Base-by-base conservation (phyloP, 2,888 invertebrate species). In the Liodrosophila aerea region DNA sequence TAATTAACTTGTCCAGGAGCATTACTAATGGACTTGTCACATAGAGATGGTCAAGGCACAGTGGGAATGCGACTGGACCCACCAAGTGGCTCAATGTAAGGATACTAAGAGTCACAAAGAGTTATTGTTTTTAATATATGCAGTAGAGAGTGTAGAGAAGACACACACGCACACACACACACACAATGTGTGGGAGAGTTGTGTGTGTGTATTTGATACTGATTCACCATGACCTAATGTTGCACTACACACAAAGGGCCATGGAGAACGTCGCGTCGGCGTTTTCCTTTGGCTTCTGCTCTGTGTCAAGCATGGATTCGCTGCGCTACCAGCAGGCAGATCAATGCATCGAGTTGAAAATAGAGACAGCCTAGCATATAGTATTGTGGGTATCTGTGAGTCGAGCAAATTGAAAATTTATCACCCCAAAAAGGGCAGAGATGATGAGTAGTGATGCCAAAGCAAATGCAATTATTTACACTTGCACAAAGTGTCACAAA, bases 351-450 rank as follows among this genome's bases (percentile, higher is more conserved):
- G 52, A 49, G 31, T 58, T 16, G 39, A 22, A 36, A 43, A 27
- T 11, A 36, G 27, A 36, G 49, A n/a, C 22, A 5, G 22, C n/a
- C n/a, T n/a, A 22, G 22, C 2, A 22, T 22, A 11, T 22, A 22
- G 11, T 30, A n/a, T 61, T 56, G 68, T 61, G 62, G 83, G 73
- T 69, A 73, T 78, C 52, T 43, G 8, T 73, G 66, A 77, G 83
- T 77, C 85, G 82, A 80, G 63, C 78, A 82, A 80, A 80, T 80
- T 80, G 85, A 78, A 73, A 80, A 80, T 80, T 80, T 80, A 85
- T 80, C 78, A 85, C 85, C 76, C 76, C 51, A 41, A 60, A 7
- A 34, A 31, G 41, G 22, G 11, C 12, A 27, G 8, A 49, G 71
- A 78, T 85, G 83, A 80, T 80, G 78, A 82, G 61, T 75, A 68